phyloP scores from a whole-genome alignment of 2,797 vertebrate genomes.

The Coregonus ussuriensis region DNA sequence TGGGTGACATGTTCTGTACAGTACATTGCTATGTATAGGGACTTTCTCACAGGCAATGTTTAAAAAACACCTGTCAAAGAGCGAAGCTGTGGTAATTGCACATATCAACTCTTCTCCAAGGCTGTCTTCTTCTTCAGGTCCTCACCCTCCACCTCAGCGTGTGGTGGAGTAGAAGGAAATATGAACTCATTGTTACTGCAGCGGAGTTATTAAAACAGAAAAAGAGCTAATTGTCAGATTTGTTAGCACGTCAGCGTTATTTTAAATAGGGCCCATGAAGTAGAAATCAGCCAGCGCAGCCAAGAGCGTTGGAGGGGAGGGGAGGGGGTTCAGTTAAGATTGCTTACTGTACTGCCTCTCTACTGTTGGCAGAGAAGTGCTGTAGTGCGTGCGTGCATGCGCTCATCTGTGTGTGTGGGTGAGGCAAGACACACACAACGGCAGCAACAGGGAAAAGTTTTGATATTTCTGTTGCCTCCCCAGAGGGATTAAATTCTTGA shows the following conservation, averaged over 20 bases:
- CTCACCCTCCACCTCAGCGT: slow-evolving; percentile 51
- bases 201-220: slow-evolving; percentile 58
- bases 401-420: not conserved
- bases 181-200: slow-evolving; percentile 47
- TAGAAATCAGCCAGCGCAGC: slow-evolving; percentile 54
- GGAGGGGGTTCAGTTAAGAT: slow-evolving; percentile 16
- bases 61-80: slow-evolving; percentile 41
- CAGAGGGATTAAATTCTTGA: slow-evolving; percentile 61
- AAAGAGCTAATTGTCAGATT: slow-evolving; percentile 70
- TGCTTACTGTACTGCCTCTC: slow-evolving; percentile 30
- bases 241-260: slow-evolving; percentile 70
- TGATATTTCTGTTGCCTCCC: slow-evolving; percentile 46
- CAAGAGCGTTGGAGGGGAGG: slow-evolving; percentile 27
- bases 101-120: slow-evolving; percentile 47
- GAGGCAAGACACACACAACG: slow-evolving; percentile 30
- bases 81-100: slow-evolving; percentile 49
- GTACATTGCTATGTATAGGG: slow-evolving; percentile 35
- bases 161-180: slow-evolving; percentile 40
- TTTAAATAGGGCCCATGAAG: slow-evolving; percentile 59
- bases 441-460: slow-evolving; percentile 39
- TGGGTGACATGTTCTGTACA: slow-evolving; percentile 3
- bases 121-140: slow-evolving; percentile 38
- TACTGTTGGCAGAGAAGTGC: slow-evolving; percentile 14
- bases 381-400: not conserved
- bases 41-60: slow-evolving; percentile 1